Evolutionary conservation across 2,888 invertebrate species (phyloP).

Genomic region (Cancer borealis): DNA sequence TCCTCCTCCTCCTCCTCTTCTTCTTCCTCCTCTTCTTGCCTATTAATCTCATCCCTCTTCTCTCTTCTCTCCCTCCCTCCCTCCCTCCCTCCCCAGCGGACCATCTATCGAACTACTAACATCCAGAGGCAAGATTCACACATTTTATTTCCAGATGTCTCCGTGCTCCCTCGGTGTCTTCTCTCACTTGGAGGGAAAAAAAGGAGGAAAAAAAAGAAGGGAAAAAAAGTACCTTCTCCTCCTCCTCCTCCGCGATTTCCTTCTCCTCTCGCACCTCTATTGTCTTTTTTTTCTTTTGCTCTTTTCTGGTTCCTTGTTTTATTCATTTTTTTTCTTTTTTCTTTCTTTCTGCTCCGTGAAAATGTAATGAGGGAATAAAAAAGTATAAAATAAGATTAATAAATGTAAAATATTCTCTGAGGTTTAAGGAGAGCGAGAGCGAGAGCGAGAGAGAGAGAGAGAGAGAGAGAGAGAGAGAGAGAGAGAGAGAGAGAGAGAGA

Average conservation of each 20-base stretch:
- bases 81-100: not conserved
- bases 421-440: not conserved
- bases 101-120: not conserved
- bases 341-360: not conserved
- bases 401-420: not conserved
- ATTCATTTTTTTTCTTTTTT: not conserved
- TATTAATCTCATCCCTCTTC: not conserved
- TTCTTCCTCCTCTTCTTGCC: too few species aligned
- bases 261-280: not conserved
- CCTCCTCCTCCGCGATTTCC: not conserved
- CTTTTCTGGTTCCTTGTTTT: not conserved
- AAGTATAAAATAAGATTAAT: not conserved
- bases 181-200: not conserved
- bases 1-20: too few species aligned
- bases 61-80: not conserved
- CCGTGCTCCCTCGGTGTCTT: not conserved
- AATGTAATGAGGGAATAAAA: not conserved
- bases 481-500: not conserved
- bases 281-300: not conserved
- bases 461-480: not conserved
- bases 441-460: not conserved
- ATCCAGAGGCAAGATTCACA: not conserved
- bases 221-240: not conserved
- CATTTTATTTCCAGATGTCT: conserved; percentile 32
- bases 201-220: not conserved